Percentiles rank a stretch among this genome's conserved stretches.
phyloP scores from a whole-genome alignment of 2,797 vertebrate genomes.

The Pteronotus mesoamericanus region DNA sequence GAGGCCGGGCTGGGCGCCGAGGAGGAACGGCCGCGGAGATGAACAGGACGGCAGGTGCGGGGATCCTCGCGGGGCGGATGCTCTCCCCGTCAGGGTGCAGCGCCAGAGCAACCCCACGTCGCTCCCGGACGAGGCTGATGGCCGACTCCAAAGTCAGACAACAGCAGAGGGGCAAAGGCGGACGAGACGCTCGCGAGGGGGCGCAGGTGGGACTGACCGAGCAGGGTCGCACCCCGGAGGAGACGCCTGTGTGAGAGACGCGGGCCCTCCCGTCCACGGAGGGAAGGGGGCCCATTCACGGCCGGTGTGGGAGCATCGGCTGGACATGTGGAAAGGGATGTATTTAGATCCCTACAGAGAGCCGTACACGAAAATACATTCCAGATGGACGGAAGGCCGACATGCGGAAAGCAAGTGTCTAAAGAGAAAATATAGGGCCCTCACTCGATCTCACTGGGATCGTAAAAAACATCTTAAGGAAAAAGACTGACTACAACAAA shows the following conservation, averaged over 20 bases:
- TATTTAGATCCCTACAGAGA: conserved; percentile 13
- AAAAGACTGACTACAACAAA: background rate
- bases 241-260: background rate
- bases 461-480: background rate
- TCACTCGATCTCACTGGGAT: background rate
- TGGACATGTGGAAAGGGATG: conserved; percentile 37
- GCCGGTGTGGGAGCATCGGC: background rate
- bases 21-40: background rate
- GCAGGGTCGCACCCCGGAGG: accelerated
- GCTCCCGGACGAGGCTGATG: background rate
- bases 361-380: background rate
- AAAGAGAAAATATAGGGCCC: background rate
- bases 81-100: background rate
- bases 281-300: background rate
- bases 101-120: background rate
- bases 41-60: too few relatives aligned
- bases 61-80: too few relatives aligned
- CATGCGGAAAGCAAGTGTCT: background rate
- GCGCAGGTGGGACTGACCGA: background rate
- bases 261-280: accelerated
- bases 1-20: accelerated
- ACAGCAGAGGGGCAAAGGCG: background rate
- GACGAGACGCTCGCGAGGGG: background rate
- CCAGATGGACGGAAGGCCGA: conserved; percentile 41
- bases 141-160: background rate